These are phyloP conservation scores for Cyprinodon tularosa DNA, from an alignment of 2,113 vertebrate species.

Conservation along the genomic window DNA sequence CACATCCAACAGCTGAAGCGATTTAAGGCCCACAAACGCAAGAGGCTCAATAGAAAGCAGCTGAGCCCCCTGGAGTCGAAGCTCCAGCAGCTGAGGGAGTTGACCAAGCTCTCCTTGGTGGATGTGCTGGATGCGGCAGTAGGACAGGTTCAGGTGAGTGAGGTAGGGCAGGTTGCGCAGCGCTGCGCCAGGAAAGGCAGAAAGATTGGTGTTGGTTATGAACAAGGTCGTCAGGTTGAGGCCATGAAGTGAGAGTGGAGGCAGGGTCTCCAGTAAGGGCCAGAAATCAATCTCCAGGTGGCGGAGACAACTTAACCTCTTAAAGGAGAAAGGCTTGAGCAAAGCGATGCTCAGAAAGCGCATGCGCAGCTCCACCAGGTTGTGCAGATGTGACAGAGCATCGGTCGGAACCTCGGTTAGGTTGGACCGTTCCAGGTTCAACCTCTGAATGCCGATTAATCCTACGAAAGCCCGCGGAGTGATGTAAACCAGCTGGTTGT, in stretches of 20 bases:
- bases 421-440: constrained; percentile 95
- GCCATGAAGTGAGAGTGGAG: constrained; percentile 90
- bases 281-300: constrained; percentile 91
- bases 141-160: constrained; percentile 94
- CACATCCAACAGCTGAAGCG: constrained; percentile 92
- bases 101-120: constrained; percentile 91
- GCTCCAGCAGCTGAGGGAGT: constrained; percentile 89
- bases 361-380: constrained; percentile 71
- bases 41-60: constrained; percentile 87
- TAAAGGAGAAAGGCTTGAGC: constrained; percentile 90
- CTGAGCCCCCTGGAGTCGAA: constrained; percentile 89
- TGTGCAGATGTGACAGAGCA: constrained; percentile 77
- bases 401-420: constrained; percentile 86
- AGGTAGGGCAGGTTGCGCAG: constrained; percentile 93
- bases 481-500: constrained; percentile 96
- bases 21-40: constrained; percentile 89
- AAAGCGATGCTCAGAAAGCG: constrained; percentile 77
- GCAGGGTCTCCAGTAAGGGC: constrained; percentile 92
- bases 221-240: constrained; percentile 93
- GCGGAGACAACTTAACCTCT: constrained; percentile 89
- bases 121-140: constrained; percentile 88
- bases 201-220: constrained; percentile 94
- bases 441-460: constrained; percentile 89
- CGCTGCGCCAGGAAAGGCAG: constrained; percentile 86
- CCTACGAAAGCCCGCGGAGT: constrained; percentile 94